Conservation (phyloP, 1,140 invertebrate genomes). For the Drosophila kepulauana region DNA sequence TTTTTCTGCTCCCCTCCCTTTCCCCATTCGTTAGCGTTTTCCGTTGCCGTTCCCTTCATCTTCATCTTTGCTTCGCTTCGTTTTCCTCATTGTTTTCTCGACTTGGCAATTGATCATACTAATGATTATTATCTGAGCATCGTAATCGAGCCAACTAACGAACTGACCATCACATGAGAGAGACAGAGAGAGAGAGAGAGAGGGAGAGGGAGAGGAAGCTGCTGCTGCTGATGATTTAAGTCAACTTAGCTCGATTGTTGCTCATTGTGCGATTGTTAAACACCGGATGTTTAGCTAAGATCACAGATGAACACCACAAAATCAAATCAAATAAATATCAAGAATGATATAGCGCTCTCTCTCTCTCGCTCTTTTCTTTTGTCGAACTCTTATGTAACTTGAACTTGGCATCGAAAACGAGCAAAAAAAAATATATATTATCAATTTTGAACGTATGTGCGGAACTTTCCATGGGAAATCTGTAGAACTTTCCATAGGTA, state of each 20-base stretch:
- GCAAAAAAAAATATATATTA: too few species aligned
- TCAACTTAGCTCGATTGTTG: slow-evolving; percentile 57
- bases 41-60: background rate
- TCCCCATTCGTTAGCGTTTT: background rate
- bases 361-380: background rate
- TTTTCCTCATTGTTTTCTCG: slow-evolving; percentile 26
- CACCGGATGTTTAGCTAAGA: slow-evolving; percentile 76
- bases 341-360: slow-evolving; percentile 5
- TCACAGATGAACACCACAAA: slow-evolving; percentile 36
- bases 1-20: slow-evolving; percentile 57
- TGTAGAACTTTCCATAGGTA: too few species aligned
- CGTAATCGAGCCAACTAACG: slow-evolving; percentile 41
- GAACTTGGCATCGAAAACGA: background rate
- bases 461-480: too few species aligned
- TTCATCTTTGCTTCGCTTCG: background rate
- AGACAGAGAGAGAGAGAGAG: background rate
- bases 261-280: slow-evolving; percentile 75
- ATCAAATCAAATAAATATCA: slow-evolving; percentile 30
- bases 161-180: slow-evolving; percentile 21
- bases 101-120: slow-evolving; percentile 73
- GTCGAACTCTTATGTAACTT: slow-evolving; percentile 1
- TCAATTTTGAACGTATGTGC: too few species aligned
- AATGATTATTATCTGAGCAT: slow-evolving; percentile 76
- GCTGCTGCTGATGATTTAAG: slow-evolving; percentile 69
- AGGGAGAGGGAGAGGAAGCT: background rate